These are phyloP conservation scores for Drosophila prolongata DNA, from an alignment of 2,888 invertebrate species.

Conservation along the genomic window DNA sequence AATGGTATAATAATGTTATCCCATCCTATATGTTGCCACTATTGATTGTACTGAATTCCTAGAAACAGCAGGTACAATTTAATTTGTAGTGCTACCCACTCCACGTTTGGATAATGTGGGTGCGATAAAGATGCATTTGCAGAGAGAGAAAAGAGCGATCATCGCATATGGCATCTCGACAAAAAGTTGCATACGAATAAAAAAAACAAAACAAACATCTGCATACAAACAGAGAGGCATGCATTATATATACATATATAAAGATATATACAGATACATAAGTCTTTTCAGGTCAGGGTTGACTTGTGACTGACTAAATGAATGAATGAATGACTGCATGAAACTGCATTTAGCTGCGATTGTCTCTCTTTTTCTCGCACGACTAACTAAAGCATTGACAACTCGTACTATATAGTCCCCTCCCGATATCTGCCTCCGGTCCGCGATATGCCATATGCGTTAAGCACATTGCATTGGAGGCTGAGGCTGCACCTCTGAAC, in stretches of 20 bases:
- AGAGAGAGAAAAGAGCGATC: conserved; percentile 7
- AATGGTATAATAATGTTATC: not conserved
- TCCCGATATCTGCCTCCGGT: conserved; percentile 4
- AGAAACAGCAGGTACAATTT: conserved; percentile 1
- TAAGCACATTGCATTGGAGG: conserved; percentile 49
- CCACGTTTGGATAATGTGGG: not conserved
- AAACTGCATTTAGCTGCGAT: conserved; percentile 65
- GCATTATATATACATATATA: conserved; percentile 14
- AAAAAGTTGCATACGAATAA: conserved; percentile 26
- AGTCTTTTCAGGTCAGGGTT: conserved; percentile 84
- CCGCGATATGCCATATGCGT: conserved; percentile 42
- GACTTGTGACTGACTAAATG: conserved; percentile 82
- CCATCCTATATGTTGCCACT: not conserved
- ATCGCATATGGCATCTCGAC: conserved; percentile 17
- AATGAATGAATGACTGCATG: conserved; percentile 78
- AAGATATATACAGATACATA: conserved; percentile 23
- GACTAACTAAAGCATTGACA: conserved; percentile 78
- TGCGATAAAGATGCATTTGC: conserved; percentile 16
- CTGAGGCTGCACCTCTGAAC: conserved; percentile 49
- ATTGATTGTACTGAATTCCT: too few relatives aligned
- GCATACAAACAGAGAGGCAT: conserved; percentile 53
- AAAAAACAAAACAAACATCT: conserved; percentile 49
- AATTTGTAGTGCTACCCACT: not conserved
- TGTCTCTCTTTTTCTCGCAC: conserved; percentile 48
- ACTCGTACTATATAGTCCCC: conserved; percentile 63